phyloP scores from a whole-genome alignment of 2,113 vertebrate species.

The Antennarius striatus region DNA sequence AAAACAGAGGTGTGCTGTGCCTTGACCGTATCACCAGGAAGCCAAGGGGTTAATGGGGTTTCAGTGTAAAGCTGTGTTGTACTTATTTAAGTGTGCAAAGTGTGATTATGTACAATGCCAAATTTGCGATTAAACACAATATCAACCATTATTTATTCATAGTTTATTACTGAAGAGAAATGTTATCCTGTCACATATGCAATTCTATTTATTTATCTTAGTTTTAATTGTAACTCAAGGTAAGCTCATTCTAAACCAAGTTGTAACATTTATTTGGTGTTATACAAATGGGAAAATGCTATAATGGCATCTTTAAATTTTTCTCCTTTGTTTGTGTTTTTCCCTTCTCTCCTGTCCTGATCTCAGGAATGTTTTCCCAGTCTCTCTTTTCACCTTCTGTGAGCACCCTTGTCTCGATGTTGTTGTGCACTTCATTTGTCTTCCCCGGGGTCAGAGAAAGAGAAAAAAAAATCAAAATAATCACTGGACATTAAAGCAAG shows the following conservation, averaged over 20 bases:
- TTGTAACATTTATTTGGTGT: conserved; percentile 8
- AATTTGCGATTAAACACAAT: conserved; percentile 3
- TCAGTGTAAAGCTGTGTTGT: conserved; percentile 22
- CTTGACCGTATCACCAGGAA: conserved; percentile 8
- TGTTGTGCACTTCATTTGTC: conserved; percentile 79
- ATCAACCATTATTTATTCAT: background rate
- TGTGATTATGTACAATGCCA: conserved; percentile 24
- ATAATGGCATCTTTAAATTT: conserved; percentile 48
- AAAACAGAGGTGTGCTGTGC: conserved; percentile 30
- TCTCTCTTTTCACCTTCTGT: conserved; percentile 70
- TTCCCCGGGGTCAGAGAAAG: conserved; percentile 72
- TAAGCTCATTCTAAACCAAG: no score
- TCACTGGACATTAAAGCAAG: conserved; percentile 63
- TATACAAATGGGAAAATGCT: conserved; percentile 17
- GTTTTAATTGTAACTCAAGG: background rate
- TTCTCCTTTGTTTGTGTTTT: conserved; percentile 6
- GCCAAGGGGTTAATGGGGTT: conserved; percentile 45
- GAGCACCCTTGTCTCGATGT: conserved; percentile 71
- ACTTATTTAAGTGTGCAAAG: conserved; percentile 13
- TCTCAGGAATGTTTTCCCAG: conserved; percentile 75
- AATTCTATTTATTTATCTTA: background rate
- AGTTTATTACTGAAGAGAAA: background rate
- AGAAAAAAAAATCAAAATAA: conserved; percentile 74
- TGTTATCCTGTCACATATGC: background rate
- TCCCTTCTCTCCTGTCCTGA: conserved; percentile 43